Conservation (phyloP, 2,888 invertebrate species). For the Tenthredo notha region DNA sequence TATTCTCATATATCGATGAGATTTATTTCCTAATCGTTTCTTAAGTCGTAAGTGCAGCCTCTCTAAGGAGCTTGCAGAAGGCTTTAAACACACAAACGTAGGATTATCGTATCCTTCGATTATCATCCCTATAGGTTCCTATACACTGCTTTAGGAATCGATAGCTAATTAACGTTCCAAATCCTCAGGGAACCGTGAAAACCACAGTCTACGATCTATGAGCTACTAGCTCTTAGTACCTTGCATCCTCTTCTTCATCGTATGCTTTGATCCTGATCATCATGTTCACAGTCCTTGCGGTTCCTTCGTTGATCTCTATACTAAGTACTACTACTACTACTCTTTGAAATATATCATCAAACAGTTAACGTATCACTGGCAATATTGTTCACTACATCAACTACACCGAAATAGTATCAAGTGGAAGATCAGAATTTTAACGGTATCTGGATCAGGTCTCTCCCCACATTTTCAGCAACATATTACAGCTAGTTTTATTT, state of each 20-base stretch:
- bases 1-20: neutral
- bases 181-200: constrained; percentile 31
- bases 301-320: neutral
- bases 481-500: too few species aligned
- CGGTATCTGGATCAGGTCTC: neutral
- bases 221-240: neutral
- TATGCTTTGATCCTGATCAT: constrained; percentile 14
- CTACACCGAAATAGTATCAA: neutral
- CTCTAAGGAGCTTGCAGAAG: neutral
- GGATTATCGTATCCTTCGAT: constrained; percentile 39
- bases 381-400: neutral
- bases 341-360: neutral
- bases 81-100: neutral
- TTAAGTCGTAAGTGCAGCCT: neutral
- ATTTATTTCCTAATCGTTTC: neutral
- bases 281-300: neutral
- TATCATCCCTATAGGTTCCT: neutral
- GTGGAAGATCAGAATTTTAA: neutral
- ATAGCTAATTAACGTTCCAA: constrained; percentile 39
- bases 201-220: neutral
- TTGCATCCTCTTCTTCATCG: neutral
- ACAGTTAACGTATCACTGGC: neutral
- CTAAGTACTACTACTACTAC: too few species aligned
- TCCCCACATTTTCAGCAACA: too few species aligned
- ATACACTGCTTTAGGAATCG: neutral